Percentiles rank a stretch among this genome's conserved stretches.
Conservation (phyloP, 2,113 vertebrate species). For the Rhinoderma darwinii region DNA sequence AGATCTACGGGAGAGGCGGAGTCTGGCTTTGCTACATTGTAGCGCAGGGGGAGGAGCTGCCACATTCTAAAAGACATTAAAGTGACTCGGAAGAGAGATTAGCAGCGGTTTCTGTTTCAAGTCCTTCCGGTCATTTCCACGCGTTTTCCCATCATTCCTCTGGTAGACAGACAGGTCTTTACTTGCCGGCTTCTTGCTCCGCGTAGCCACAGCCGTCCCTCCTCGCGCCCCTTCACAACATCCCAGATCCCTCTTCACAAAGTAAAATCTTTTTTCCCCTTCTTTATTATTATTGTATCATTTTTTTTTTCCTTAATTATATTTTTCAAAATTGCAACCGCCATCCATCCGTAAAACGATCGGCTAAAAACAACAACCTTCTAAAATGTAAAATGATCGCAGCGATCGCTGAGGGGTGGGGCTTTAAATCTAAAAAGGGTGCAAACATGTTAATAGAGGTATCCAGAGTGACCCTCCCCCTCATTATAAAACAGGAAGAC, state of each 20-base stretch:
- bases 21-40: conserved; percentile 88
- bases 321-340: neutral
- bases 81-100: conserved; percentile 43
- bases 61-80: conserved; percentile 30
- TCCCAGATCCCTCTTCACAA: conserved; percentile 35
- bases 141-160: neutral
- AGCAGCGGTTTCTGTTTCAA: conserved; percentile 40
- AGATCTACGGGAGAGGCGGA: conserved; percentile 83
- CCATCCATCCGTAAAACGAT: neutral
- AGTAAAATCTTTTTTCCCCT: neutral
- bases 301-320: neutral
- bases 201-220: neutral
- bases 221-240: conserved; percentile 15
- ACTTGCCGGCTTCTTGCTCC: neutral
- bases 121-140: neutral
- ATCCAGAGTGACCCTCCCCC: neutral
- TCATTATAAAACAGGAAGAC: neutral
- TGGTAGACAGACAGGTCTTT: neutral
- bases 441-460: conserved; percentile 30
- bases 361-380: conserved; percentile 36
- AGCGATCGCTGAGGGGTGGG: neutral
- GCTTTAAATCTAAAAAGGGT: neutral
- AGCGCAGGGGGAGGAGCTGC: conserved; percentile 63
- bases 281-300: neutral
- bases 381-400: conserved; percentile 43